These are phyloP conservation scores for Sarcophaga rosellei DNA, from an alignment of 2,888 invertebrate genomes.

Conservation along the genomic window DNA sequence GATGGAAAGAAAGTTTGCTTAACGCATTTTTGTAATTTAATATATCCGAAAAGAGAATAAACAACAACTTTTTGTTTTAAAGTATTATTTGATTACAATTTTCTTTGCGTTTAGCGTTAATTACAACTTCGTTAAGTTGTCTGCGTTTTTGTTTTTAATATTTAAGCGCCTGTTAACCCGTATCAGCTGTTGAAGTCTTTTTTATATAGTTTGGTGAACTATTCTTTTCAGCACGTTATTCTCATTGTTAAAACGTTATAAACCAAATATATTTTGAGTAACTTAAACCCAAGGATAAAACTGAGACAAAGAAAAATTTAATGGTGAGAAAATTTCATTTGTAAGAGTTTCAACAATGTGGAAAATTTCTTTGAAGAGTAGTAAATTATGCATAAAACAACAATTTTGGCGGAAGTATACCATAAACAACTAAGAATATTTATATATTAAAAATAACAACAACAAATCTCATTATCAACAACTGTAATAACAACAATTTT, in stretches of 20 bases:
- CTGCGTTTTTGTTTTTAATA: constrained; percentile 8
- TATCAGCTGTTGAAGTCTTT: not conserved
- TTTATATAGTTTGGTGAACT: constrained; percentile 7
- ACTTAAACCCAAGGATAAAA: constrained; percentile 22
- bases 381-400: constrained; percentile 61
- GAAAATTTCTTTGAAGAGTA: constrained; percentile 18
- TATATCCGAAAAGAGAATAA: too few relatives aligned
- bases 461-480: too few relatives aligned
- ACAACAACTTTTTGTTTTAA: not conserved
- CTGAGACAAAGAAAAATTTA: too few relatives aligned
- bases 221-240: too few relatives aligned
- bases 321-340: not conserved
- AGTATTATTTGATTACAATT: constrained; percentile 29
- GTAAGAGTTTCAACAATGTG: not conserved
- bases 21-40: too few relatives aligned
- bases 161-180: constrained; percentile 29
- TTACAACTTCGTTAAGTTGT: constrained; percentile 54
- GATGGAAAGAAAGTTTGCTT: too few relatives aligned
- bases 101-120: constrained; percentile 53
- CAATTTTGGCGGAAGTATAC: not conserved
- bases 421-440: constrained; percentile 17
- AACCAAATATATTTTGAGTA: constrained; percentile 54
- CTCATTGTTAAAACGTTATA: too few relatives aligned
- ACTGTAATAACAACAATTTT: too few relatives aligned
- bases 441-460: too few relatives aligned